These are phyloP conservation scores for Alethe castanea DNA, from an alignment of 2,113 vertebrate species.

Conservation along the genomic window DNA sequence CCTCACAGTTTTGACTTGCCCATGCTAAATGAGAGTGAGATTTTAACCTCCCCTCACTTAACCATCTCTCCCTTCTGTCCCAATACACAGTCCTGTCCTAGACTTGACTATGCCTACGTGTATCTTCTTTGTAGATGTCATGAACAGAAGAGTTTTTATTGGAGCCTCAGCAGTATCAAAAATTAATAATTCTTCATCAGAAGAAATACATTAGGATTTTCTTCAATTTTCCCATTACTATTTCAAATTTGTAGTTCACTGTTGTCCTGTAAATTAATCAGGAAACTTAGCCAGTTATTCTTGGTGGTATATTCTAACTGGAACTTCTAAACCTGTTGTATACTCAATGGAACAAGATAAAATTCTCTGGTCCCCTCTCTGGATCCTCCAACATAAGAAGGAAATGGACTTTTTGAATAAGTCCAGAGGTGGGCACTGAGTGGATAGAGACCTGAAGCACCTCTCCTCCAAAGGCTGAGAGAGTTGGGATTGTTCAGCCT, in stretches of 20 bases:
- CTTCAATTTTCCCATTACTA: not conserved
- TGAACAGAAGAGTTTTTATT: not conserved
- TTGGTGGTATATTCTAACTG: not conserved
- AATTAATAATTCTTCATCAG: not conserved
- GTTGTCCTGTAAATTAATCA: not conserved
- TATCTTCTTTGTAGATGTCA: not conserved
- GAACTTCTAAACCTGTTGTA: not conserved
- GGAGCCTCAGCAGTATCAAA: not conserved
- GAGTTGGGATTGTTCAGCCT: not conserved
- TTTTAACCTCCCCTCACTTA: not conserved
- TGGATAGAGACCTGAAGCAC: not conserved
- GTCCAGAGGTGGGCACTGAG: not conserved
- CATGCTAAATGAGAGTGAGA: not conserved
- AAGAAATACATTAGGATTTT: not conserved
- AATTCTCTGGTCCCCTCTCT: not conserved
- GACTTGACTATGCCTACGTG: not conserved
- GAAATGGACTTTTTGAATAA: not conserved
- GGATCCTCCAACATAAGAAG: not conserved
- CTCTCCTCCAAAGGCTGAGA: not conserved
- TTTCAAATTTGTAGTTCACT: not conserved
- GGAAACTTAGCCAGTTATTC: not conserved
- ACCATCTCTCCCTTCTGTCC: not conserved
- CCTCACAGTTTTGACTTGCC: not conserved
- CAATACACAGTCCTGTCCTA: not conserved
- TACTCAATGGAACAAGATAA: not conserved